Evolutionary conservation across 2,113 vertebrate species (phyloP), one percentile per base, ranked within the genome.

Genomic region (Baryphthengus martii): DNA sequence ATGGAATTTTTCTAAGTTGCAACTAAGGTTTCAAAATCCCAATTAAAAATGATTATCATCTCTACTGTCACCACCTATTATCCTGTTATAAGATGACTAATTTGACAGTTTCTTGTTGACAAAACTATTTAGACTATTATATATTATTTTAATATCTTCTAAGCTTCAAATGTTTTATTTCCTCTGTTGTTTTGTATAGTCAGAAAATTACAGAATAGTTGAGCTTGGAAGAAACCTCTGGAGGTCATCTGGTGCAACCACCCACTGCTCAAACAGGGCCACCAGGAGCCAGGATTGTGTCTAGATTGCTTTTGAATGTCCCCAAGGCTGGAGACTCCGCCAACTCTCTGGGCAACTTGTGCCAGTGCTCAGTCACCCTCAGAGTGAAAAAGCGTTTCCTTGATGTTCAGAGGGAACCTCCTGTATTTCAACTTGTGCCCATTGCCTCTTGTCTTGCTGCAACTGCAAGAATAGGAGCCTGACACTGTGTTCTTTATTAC

Each of bases 41-140:
- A 1, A 50, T 44, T 37, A 63, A 10, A 50, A 89, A 73, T 25
- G 5, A 47, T 88, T 76, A 20, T 42, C 12, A 61, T 65, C 18
- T 79, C 49, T 83, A 8, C 17, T 59, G 3, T 47, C 17, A 3
- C 6, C 7, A 1, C 2, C 37, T 3, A 0, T 59, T 92, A 42
- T 23, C 10, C 26, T 72, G 11, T 84, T 59, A 17, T 8, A 40
- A 26, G 16, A 82, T 63, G 35, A 17, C 8, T 68, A 19, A 12
- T 75, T 72, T 67, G 47, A 33, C 13, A 52, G 8, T 79, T 88
- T 73, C 6, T 52, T 88, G 14, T 40, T 67, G 19, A 67, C 6
- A 75, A 75, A 88, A 37, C 29, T 35, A 18, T 50, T 89, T 85
- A 50, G n/a, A 37, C 4, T 66, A 10, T 25, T 74, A 7, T 8